These are phyloP conservation scores for Diarsia mendica DNA, from an alignment of 2,888 invertebrate species.

Conservation along the genomic window DNA sequence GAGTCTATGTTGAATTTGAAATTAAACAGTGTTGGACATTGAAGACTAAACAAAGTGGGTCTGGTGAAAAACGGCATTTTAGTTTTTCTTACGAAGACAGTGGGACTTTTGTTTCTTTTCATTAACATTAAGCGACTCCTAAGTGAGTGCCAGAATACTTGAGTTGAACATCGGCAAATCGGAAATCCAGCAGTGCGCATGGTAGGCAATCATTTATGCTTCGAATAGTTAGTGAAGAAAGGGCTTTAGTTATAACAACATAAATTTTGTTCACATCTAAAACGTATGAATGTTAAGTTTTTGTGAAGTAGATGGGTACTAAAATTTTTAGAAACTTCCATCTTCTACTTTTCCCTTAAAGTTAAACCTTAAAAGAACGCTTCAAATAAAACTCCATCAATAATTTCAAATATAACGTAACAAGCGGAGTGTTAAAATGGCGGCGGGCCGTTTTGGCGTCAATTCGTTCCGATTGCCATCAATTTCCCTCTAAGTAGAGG, in stretches of 20 bases:
- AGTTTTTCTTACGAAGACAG: background rate
- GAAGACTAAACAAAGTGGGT: background rate
- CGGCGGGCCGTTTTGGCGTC: conserved; percentile 42
- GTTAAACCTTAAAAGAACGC: background rate
- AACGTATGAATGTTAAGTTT: background rate
- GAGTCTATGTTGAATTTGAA: background rate
- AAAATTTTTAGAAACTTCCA: too few relatives aligned
- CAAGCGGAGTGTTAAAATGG: conserved; percentile 58
- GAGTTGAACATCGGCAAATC: background rate
- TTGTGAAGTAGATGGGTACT: background rate
- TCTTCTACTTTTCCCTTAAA: background rate
- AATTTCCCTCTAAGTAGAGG: conserved; percentile 62
- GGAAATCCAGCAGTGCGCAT: background rate
- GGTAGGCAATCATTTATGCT: background rate
- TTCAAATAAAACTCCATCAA: conserved; percentile 46
- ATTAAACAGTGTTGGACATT: background rate
- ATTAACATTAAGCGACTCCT: too few relatives aligned
- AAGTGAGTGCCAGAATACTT: background rate
- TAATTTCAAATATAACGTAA: conserved; percentile 49
- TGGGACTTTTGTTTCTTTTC: background rate
- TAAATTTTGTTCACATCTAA: background rate
- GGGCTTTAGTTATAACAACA: background rate
- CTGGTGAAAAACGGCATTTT: background rate
- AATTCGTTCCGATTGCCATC: conserved; percentile 61
- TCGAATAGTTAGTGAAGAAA: background rate